Conservation (phyloP, 2,797 vertebrate genomes). For the Gambusia yucatana region DNA sequence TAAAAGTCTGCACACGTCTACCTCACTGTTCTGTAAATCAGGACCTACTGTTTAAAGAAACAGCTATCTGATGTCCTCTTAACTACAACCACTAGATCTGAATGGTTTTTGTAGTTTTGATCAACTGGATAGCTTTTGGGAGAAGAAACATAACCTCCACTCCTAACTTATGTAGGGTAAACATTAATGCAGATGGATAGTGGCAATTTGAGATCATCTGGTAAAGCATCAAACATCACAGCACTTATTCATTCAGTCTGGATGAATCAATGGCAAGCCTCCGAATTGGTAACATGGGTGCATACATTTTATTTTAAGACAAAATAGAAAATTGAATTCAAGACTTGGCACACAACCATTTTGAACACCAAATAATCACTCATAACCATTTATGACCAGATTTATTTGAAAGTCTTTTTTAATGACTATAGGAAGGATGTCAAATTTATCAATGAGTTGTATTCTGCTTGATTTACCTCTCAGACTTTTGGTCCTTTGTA, state of each 20-base stretch:
- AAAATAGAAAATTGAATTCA: slow-evolving; percentile 14
- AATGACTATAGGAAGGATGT: slow-evolving; percentile 47
- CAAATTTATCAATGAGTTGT: slow-evolving; percentile 47
- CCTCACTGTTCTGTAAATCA: background rate
- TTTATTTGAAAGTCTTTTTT: slow-evolving; percentile 31
- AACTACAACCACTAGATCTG: background rate
- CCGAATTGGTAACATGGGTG: slow-evolving; percentile 20
- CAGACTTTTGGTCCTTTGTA: slow-evolving; percentile 35
- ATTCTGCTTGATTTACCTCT: slow-evolving; percentile 42
- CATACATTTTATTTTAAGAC: slow-evolving; percentile 15
- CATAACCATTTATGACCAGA: slow-evolving; percentile 2
- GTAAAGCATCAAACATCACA: slow-evolving; percentile 10
- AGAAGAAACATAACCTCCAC: background rate
- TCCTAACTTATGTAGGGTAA: background rate
- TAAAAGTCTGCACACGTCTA: background rate
- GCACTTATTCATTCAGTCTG: slow-evolving; percentile 24
- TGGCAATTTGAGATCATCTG: background rate
- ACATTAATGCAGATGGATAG: background rate
- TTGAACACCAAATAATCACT: slow-evolving; percentile 10
- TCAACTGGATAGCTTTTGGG: background rate
- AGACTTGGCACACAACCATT: slow-evolving; percentile 17
- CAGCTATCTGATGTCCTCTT: background rate
- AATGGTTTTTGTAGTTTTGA: background rate
- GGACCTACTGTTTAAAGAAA: background rate
- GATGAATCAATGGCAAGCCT: slow-evolving; percentile 15